These are phyloP conservation scores for Botia kubotai DNA, from an alignment of 2,797 vertebrate species.

Conservation along the genomic window DNA sequence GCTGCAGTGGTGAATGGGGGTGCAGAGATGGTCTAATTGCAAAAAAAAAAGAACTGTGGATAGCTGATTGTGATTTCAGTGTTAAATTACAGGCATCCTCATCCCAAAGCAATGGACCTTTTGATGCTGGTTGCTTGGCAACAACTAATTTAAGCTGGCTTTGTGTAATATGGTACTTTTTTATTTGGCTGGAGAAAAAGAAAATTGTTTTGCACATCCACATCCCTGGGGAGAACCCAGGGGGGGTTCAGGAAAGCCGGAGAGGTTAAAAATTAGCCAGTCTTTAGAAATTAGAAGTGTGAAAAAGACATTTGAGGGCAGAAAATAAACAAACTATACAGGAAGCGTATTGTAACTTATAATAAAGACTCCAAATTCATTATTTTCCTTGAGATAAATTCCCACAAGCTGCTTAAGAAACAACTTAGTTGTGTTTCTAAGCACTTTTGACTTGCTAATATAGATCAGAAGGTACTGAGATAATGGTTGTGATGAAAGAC, in stretches of 20 bases:
- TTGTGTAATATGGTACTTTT: slow-evolving; percentile 72
- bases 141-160: slow-evolving; percentile 73
- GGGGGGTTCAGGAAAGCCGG: slow-evolving; percentile 28
- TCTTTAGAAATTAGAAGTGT: slow-evolving; percentile 64
- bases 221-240: slow-evolving; percentile 45
- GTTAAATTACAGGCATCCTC: slow-evolving; percentile 72
- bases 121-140: slow-evolving; percentile 77
- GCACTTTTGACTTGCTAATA: slow-evolving; percentile 25
- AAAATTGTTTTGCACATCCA: slow-evolving; percentile 57
- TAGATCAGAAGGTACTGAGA: slow-evolving; percentile 28
- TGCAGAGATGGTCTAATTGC: slow-evolving; percentile 73
- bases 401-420: slow-evolving; percentile 14
- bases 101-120: slow-evolving; percentile 61
- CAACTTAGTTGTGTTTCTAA: slow-evolving; percentile 72
- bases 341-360: not conserved
- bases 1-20: slow-evolving; percentile 39
- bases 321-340: not conserved
- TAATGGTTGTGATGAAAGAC: slow-evolving; percentile 42
- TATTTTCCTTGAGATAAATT: not conserved
- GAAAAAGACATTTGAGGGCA: not conserved
- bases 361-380: not conserved
- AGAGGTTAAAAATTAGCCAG: slow-evolving; percentile 79
- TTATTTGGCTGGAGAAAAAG: slow-evolving; percentile 54
- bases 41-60: slow-evolving; percentile 35
- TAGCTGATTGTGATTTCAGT: slow-evolving; percentile 73